Percentiles rank a stretch among this genome's conserved stretches.
Evolutionary conservation across 2,888 invertebrate genomes (phyloP).

Genomic region (Acleris cristana): DNA sequence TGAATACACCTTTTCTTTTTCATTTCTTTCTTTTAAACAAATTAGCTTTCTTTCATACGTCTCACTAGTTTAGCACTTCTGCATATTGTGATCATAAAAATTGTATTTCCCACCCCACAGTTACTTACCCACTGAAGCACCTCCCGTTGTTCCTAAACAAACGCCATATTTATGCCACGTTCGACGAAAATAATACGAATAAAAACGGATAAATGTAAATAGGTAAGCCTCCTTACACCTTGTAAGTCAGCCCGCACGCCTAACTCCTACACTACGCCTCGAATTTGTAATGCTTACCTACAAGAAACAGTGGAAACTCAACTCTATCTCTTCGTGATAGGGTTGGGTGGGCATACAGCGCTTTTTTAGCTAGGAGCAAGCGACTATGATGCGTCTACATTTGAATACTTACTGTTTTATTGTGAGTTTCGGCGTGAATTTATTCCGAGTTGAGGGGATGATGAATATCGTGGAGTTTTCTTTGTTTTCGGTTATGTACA

Average conservation of each 20-base stretch:
- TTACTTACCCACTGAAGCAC: constrained; percentile 3
- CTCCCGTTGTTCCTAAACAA: constrained; percentile 12
- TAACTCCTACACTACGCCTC: constrained; percentile 33
- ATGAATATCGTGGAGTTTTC: constrained; percentile 14
- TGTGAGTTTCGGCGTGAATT: constrained; percentile 5
- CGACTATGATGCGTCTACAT: constrained; percentile 20
- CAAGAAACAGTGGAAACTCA: neutral
- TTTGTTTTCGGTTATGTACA: constrained; percentile 3
- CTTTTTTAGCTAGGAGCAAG: constrained; percentile 5
- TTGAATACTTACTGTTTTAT: constrained; percentile 30
- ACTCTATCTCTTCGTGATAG: neutral
- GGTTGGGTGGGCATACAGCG: neutral
- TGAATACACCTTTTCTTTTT: too few species aligned
- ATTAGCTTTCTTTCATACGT: too few species aligned
- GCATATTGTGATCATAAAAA: too few species aligned
- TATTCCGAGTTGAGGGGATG: constrained; percentile 18
- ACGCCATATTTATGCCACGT: constrained; percentile 29
- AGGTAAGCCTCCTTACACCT: constrained; percentile 14
- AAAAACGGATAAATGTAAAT: constrained; percentile 30
- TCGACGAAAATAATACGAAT: constrained; percentile 35
- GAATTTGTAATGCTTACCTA: constrained; percentile 32
- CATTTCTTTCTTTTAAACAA: too few species aligned
- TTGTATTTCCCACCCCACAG: neutral
- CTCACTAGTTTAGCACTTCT: too few species aligned
- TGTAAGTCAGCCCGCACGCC: constrained; percentile 27